Base-by-base conservation (phyloP, 2,888 invertebrate species). In the Acanthacorydalis orientalis region DNA sequence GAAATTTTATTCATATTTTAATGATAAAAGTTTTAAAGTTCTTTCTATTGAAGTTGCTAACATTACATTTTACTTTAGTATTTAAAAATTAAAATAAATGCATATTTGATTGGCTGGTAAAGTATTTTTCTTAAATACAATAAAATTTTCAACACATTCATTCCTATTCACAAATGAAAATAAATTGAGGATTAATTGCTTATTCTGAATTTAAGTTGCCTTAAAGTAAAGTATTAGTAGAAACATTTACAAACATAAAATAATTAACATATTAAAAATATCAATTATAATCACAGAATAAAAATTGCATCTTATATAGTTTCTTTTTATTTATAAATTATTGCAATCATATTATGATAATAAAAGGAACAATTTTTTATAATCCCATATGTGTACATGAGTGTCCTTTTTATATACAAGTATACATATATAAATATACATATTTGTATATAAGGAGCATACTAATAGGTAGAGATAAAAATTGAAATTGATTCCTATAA, bases 261-360 rank as follows among this genome's bases (percentile, higher is more conserved):
- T 23, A 23, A 23, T 23, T 23, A 23, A 23, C 23, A 23, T 23
- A 23, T 23, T 23, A 23, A 23, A 23, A 23, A 23, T 23, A 23
- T 23, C 23, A 23, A 23, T 23, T 23, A 23, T 23, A 34, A 43
- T 43, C 43, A 43, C 43, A 43, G 43, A 43, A 43, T 31, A 31
- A 33, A 43, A 43, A 43, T 43, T 43, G 43, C 43, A 43, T 14
- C 11, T 12, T 37, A 37, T 11, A 12, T 37, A 37, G n/a, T 12
- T 11, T 41, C n/a, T 41, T 41, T 41, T 41, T 41, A 16, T 41
- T 41, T 41, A 41, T 15, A 9, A 23, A 41, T 16, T 10, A 41
- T 16, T 14, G 14, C n/a, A 38, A 38, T 11, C 14, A 38, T 14
- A 38, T 7, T 38, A 38, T 15, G 31, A 41, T 41, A 23, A 41